Base-by-base conservation (phyloP, 2,797 vertebrate genomes). In the Emys orbicularis region DNA sequence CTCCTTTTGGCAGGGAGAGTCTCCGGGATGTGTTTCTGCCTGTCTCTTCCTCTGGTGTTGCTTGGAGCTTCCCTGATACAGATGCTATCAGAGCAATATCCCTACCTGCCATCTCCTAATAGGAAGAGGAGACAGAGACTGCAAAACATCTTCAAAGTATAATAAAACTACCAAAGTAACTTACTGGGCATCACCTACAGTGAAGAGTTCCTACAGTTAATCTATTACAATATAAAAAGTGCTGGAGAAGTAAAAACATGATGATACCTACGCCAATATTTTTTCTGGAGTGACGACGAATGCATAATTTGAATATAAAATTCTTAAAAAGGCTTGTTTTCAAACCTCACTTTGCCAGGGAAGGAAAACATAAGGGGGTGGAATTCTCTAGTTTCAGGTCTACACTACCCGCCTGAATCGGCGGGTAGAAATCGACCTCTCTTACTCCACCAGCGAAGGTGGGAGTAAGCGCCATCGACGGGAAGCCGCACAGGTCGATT, bases 191-290 rank as follows among this genome's bases (percentile, higher is more conserved):
- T 52, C 81, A 1, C 86, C n/a, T 31, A 31, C 68, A 53, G 0
- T 13, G 16, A 91, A 27, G 15, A 5, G 37, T 90, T 81, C 59
- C 18, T 27, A 79, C 12, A 93, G n/a, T 2, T 52, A 88, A 59
- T 4, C n/a, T 23, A 6, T 23, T n/a, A 12, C 13, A 13, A 8
- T 44, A 12, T 44, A 44, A 74, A 74, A 74, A 74, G 54, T 29
- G 18, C 21, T 50, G 34, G n/a, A 27, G 23, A 83, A 86, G 12
- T 79, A 83, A 93, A 85, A 92, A 91, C 31, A 49, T n/a, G 34
- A 44, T 2, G 8, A 56, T 2, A 15, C 34, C n/a, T 87, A 13
- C 0, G 0, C 0, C 50, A 89, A 18, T 0, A 2, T 1, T 61
- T 92, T 2, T 52, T 74, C 68, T 27, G 11, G 21, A 13, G 41